phyloP scores from a whole-genome alignment of 2,797 vertebrate genomes.

The Paramormyrops hopkinsi region DNA sequence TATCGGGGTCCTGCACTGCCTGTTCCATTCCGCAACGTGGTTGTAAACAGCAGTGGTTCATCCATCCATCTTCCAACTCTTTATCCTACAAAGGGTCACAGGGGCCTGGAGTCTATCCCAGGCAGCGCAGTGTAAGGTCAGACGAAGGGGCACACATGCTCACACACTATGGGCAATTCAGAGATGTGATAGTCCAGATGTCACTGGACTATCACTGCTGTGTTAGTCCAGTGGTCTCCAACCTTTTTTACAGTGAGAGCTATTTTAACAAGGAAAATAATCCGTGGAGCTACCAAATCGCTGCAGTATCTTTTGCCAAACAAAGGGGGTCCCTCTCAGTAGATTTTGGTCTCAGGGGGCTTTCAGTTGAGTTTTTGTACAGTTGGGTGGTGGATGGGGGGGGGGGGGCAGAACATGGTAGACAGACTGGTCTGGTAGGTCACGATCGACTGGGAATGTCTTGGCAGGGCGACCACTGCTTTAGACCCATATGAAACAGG shows the following conservation, averaged over 20 bases:
- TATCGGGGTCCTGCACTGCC: not conserved
- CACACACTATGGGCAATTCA: not conserved
- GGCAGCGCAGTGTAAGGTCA: not conserved
- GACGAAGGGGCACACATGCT: not conserved
- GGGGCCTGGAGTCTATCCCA: not conserved
- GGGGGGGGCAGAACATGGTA: not conserved
- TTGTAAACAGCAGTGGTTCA: not conserved
- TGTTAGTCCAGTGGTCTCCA: not conserved
- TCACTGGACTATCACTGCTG: too few relatives aligned
- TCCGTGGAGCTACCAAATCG: not conserved
- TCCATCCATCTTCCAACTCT: not conserved
- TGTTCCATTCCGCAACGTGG: not conserved
- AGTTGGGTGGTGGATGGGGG: not conserved
- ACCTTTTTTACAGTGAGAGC: not conserved
- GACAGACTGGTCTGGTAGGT: not conserved
- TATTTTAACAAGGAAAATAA: not conserved
- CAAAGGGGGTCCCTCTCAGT: not conserved
- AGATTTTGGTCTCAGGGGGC: not conserved
- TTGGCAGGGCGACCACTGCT: not conserved
- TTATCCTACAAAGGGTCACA: not conserved
- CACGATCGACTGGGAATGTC: not conserved
- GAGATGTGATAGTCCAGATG: too few relatives aligned
- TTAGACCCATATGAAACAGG: not conserved
- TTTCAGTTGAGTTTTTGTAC: not conserved
- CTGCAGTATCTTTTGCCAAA: not conserved